Evolutionary conservation across 2,797 vertebrate genomes (phyloP).

Genomic region (Acanthiza pusilla): DNA sequence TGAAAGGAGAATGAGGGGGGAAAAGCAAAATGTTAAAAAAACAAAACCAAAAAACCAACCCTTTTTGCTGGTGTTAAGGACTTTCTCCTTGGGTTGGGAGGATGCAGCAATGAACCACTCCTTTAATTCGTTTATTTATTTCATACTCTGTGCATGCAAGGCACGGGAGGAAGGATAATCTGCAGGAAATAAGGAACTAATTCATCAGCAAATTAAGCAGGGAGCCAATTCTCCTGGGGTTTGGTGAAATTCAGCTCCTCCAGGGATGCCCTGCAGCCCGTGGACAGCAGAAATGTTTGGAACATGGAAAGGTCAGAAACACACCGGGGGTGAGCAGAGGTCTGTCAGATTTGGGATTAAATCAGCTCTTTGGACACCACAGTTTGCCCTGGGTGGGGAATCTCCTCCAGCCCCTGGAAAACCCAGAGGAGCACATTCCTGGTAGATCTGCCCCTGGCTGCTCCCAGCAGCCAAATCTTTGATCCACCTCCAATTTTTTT

Average conservation of each 20-base stretch:
- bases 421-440: background rate
- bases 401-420: background rate
- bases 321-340: accelerated
- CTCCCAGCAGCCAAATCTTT: background rate
- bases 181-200: background rate
- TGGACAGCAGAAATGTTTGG: background rate
- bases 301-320: accelerated
- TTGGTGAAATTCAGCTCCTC: background rate
- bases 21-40: background rate
- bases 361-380: background rate
- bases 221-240: background rate
- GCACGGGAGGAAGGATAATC: background rate
- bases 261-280: background rate
- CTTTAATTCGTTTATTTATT: background rate
- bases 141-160: background rate
- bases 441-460: accelerated
- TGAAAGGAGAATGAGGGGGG: constrained; percentile 26
- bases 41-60: background rate
- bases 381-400: background rate
- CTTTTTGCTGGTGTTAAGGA: background rate
- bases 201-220: background rate
- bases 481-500: background rate
- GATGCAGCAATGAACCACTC: background rate
- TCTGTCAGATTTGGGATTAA: background rate
- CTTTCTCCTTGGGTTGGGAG: background rate